phyloP scores from a whole-genome alignment of 1,140 invertebrate genomes.

The Lepidurus couesii region DNA sequence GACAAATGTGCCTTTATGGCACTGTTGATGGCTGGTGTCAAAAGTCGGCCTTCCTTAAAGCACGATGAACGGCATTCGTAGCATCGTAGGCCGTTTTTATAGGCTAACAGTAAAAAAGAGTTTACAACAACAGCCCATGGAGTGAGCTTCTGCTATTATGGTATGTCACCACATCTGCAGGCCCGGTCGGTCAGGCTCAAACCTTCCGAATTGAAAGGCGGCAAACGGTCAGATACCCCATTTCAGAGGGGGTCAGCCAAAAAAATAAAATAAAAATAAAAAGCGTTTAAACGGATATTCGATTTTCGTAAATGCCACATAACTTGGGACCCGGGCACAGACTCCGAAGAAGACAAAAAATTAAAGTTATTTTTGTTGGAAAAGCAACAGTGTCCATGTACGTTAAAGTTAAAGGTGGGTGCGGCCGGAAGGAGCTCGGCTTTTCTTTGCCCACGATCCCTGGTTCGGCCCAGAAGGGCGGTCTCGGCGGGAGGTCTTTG shows the following conservation, averaged over 20 bases:
- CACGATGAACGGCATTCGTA: neutral
- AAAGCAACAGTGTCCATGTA: neutral
- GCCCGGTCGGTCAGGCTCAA: neutral
- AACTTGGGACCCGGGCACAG: neutral
- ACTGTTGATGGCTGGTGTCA: neutral
- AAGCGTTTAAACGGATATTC: constrained; percentile 4
- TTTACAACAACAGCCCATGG: neutral
- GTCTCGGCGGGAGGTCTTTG: constrained; percentile 4
- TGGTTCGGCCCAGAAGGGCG: neutral
- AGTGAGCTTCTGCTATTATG: constrained; percentile 10
- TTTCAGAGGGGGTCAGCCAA: neutral
- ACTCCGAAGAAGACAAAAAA: neutral
- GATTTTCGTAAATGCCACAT: constrained; percentile 15
- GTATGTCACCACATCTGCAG: constrained; percentile 13
- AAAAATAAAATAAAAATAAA: neutral
- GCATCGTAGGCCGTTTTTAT: neutral
- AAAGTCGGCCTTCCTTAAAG: constrained; percentile 9
- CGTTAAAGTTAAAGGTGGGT: neutral
- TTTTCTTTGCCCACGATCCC: neutral
- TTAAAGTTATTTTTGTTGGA: neutral
- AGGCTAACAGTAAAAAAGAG: neutral
- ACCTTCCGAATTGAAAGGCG: neutral
- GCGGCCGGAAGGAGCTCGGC: constrained; percentile 19
- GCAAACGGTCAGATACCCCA: neutral
- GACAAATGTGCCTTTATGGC: constrained; percentile 18